A percentile compares a stretch with the other conserved stretches of the same genome.
Conservation (phyloP, 2,888 invertebrate species). For the Empis stercorea region DNA sequence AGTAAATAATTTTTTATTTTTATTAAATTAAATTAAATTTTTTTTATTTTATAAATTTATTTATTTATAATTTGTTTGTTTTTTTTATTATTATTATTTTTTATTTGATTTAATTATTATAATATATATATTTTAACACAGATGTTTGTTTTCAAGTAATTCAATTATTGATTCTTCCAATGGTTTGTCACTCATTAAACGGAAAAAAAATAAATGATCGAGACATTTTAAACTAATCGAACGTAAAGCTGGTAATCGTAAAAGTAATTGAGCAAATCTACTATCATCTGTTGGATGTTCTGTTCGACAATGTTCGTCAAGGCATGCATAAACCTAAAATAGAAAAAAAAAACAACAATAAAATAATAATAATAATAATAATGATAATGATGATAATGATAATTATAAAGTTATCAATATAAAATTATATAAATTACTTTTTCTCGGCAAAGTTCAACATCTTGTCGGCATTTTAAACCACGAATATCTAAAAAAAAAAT, state of each 20-base stretch:
- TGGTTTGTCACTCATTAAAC: slow-evolving; percentile 74
- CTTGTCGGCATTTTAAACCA: slow-evolving; percentile 67
- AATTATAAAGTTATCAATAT: not conserved
- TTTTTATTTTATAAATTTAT: too few relatives aligned
- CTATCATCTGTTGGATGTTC: slow-evolving; percentile 85
- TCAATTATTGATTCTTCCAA: slow-evolving; percentile 76
- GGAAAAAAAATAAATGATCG: slow-evolving; percentile 90
- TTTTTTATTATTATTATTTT: too few relatives aligned
- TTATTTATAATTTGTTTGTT: too few relatives aligned
- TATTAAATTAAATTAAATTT: too few relatives aligned
- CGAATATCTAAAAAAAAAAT: slow-evolving; percentile 56
- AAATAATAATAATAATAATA: not conserved
- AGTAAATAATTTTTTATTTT: too few relatives aligned
- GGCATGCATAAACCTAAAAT: slow-evolving; percentile 70
- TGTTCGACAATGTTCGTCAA: slow-evolving; percentile 88
- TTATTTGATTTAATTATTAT: too few relatives aligned
- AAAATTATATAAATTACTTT: slow-evolving; percentile 44
- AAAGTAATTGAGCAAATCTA: slow-evolving; percentile 84
- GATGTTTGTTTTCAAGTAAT: slow-evolving; percentile 46
- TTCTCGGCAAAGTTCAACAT: slow-evolving; percentile 79
- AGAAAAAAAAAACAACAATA: not conserved
- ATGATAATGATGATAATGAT: not conserved
- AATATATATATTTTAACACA: too few relatives aligned
- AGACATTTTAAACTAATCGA: slow-evolving; percentile 88
- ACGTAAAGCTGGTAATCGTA: slow-evolving; percentile 77